These are phyloP conservation scores for Pachyramphus minor DNA, from an alignment of 2,113 vertebrate genomes.

Conservation along the genomic window DNA sequence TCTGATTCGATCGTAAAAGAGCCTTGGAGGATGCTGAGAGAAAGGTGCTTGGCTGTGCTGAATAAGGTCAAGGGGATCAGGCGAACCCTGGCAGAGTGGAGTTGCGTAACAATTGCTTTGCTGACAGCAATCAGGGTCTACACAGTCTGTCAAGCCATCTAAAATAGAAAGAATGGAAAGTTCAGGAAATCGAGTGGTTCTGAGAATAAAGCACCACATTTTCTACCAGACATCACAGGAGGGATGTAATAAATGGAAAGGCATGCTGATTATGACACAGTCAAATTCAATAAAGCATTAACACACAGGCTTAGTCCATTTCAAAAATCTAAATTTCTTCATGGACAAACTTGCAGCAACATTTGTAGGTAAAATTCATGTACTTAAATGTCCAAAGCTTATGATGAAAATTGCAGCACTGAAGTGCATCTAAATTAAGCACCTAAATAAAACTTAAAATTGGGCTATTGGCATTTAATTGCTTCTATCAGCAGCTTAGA, in stretches of 20 bases:
- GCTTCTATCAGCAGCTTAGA: neutral
- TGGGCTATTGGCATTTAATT: neutral
- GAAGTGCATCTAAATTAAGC: neutral
- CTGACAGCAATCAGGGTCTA: constrained; percentile 95
- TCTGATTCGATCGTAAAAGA: constrained; percentile 89
- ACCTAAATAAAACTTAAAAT: constrained; percentile 25
- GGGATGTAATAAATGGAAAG: neutral
- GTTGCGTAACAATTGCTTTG: constrained; percentile 89
- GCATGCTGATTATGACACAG: neutral
- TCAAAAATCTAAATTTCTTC: neutral
- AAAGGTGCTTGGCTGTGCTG: constrained; percentile 84
- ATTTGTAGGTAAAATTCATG: neutral
- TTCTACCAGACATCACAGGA: neutral
- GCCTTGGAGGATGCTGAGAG: constrained; percentile 79
- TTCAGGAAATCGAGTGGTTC: neutral
- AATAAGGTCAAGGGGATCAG: constrained; percentile 92
- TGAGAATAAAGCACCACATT: neutral
- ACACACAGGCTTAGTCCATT: neutral
- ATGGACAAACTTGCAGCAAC: neutral
- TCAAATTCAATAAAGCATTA: neutral
- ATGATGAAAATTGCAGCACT: neutral
- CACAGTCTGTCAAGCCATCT: constrained; percentile 94
- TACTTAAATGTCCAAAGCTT: neutral
- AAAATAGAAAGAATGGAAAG: constrained; percentile 5
- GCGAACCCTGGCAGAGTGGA: constrained; percentile 93